Evolutionary conservation across 2,797 vertebrate genomes (phyloP), one percentile per base, ranked within the genome.

Genomic region (Notolepis coatsorum): DNA sequence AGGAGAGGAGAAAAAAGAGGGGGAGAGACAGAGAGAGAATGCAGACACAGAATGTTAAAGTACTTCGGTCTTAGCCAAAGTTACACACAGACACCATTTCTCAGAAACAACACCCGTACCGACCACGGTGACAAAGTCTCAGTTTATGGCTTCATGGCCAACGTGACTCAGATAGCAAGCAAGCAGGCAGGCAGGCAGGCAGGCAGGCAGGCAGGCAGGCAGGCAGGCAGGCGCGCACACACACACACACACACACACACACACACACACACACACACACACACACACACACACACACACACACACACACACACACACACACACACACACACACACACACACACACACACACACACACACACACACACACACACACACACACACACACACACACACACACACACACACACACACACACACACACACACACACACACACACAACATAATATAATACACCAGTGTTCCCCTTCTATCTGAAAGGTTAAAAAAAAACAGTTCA

Each of bases 271-370:
- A 51, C 33, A 33, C 42, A 33, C 43, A 41, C 42, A 48, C 31
- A 18, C 54, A 79, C 58, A 64, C 68, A 37, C 87, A 91, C 91
- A 93, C 93, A 90, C 95, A 91, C 71, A 92, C 77, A 80, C 84
- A 79, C 54, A 2, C 42, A 31, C 33, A 61, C 20, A 83, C 91
- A 90, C 75, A 91, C 38, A 58, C 53, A 88, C 47, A 91, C 80
- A 73, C 43, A 60, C 52, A 64, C 21, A 61, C 52, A 56, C 75
- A 73, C 51, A 65, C 61, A 75, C 27, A 21, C 2, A 43, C 38
- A 23, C 23, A 43, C 17, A 24, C 4, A 10, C 10, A 28, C n/a
- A 6, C 21, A 28, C 24, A 12, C 15, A 37, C 35, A 12, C 51
- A 53, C 49, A 31, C 48, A 30, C 17, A 21, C 47, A 42, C 33